Conservation (phyloP, 2,888 invertebrate genomes). For the Nebria salina region DNA sequence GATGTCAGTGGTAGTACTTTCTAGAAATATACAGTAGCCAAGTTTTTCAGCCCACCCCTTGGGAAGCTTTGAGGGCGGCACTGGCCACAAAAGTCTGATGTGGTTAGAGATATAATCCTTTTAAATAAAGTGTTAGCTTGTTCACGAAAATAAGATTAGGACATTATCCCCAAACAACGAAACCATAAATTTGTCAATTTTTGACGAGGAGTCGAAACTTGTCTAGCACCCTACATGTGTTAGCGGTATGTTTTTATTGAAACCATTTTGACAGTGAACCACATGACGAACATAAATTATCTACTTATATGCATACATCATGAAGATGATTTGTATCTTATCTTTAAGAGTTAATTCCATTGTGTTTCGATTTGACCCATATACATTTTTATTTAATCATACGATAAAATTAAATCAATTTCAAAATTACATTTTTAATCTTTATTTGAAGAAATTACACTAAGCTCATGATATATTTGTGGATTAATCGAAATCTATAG, state of each 20-base stretch:
- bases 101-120: conserved; percentile 48
- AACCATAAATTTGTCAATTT: conserved; percentile 47
- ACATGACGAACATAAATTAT: neutral
- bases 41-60: neutral
- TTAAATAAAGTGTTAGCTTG: conserved; percentile 48
- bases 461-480: no score
- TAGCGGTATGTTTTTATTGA: conserved; percentile 21
- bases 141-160: conserved; percentile 44
- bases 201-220: conserved; percentile 34
- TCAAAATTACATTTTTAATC: neutral
- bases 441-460: no score
- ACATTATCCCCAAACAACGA: conserved; percentile 44
- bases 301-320: neutral
- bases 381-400: neutral
- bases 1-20: neutral
- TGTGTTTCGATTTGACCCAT: neutral
- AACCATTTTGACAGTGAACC: neutral
- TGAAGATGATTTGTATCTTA: neutral
- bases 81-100: conserved; percentile 39
- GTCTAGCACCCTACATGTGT: conserved; percentile 23
- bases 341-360: neutral
- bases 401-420: neutral
- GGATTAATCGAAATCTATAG: no score
- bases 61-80: conserved; percentile 25
- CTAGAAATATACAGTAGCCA: neutral